Percentiles rank a stretch among this genome's conserved stretches.
Evolutionary conservation across 2,113 vertebrate species (phyloP).

Genomic region (Nasalis larvatus): DNA sequence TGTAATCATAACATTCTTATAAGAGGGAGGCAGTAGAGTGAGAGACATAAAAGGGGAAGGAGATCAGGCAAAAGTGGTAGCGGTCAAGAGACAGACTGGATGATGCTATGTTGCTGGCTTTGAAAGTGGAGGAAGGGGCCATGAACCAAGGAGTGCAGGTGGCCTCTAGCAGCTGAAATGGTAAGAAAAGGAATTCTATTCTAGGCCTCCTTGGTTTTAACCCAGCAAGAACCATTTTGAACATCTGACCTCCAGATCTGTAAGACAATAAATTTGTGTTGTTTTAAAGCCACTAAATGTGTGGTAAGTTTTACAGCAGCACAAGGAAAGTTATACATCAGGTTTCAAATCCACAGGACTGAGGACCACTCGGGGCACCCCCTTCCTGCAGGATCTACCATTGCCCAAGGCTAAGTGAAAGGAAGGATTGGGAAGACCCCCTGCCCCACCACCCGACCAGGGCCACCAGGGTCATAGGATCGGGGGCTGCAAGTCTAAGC

Average conservation of each 20-base stretch:
- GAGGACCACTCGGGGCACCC: too few species aligned
- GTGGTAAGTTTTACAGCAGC: neutral
- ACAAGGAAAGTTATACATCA: too few species aligned
- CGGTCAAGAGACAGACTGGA: too few species aligned
- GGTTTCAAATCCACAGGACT: neutral
- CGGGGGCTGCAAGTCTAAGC: too few species aligned
- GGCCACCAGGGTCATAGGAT: neutral
- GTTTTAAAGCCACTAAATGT: neutral
- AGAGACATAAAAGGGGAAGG: neutral
- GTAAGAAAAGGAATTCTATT: fast-evolving
- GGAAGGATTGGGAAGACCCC: neutral
- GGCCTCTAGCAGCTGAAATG: too few species aligned
- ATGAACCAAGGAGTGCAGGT: neutral
- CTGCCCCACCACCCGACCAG: fast-evolving
- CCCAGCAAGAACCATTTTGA: neutral
- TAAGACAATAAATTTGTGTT: too few species aligned
- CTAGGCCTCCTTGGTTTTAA: neutral
- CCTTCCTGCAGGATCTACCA: too few species aligned
- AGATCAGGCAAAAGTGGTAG: neutral
- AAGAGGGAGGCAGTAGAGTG: neutral
- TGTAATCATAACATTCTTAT: neutral
- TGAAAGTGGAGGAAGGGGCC: neutral
- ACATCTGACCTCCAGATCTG: neutral
- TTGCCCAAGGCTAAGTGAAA: neutral
- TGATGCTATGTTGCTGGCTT: neutral